Percentiles rank a stretch among this genome's conserved stretches.
Conservation (phyloP, 2,888 invertebrate genomes). For the Apamea epomidion region DNA sequence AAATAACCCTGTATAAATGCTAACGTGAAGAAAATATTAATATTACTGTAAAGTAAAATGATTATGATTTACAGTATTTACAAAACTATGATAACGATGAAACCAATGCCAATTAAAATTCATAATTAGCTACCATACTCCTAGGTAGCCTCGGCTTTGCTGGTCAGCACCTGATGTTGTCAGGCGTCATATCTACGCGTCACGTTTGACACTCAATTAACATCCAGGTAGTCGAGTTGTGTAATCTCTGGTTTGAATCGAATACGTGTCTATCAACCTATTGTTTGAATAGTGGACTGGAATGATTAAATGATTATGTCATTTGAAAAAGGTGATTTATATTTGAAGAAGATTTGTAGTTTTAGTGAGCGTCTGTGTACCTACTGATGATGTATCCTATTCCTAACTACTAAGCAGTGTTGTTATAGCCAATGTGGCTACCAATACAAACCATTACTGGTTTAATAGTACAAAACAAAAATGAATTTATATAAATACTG, state of each 20-base stretch:
- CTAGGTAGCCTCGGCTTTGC: neutral
- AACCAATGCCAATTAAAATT: neutral
- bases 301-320: neutral
- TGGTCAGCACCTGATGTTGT: neutral
- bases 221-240: neutral
- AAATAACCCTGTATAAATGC: too few relatives aligned
- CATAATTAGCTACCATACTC: neutral
- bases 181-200: neutral
- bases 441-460: too few relatives aligned
- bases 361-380: neutral
- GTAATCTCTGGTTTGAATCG: neutral
- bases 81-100: neutral
- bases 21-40: neutral
- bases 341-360: neutral
- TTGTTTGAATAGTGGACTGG: neutral
- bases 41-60: neutral
- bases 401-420: too few relatives aligned
- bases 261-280: neutral
- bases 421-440: too few relatives aligned
- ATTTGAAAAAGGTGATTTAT: too few relatives aligned
- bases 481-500: too few relatives aligned
- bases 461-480: too few relatives aligned
- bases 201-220: constrained; percentile 19
- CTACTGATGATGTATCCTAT: neutral
- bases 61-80: neutral